Percentiles rank a stretch among this genome's conserved stretches.
phyloP scores from a whole-genome alignment of 2,113 vertebrate genomes.

The Aix galericulata region DNA sequence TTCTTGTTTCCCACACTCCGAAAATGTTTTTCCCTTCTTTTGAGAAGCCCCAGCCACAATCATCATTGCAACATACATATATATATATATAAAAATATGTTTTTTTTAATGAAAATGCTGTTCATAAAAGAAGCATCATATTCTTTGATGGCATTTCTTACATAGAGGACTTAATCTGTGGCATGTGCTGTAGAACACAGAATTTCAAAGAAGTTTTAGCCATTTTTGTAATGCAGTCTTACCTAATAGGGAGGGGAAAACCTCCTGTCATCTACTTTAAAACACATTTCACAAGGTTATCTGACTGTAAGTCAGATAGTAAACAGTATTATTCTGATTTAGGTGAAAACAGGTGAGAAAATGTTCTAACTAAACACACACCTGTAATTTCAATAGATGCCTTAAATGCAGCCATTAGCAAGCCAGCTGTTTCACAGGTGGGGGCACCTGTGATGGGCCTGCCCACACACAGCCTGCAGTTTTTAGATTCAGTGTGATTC shows the following conservation, averaged over 20 bases:
- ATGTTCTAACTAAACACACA: background rate
- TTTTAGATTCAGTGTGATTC: background rate
- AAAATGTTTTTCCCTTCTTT: background rate
- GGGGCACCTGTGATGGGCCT: background rate
- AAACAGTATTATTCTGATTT: background rate
- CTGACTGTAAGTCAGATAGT: background rate
- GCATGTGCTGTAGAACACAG: background rate
- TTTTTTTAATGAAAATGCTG: background rate
- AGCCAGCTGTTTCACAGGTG: background rate
- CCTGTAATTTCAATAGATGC: background rate
- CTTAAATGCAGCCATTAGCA: background rate
- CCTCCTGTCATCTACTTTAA: background rate
- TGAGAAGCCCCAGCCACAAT: background rate
- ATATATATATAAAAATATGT: too few species aligned
- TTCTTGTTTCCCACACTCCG: background rate
- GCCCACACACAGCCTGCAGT: background rate
- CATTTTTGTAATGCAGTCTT: background rate
- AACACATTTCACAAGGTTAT: background rate
- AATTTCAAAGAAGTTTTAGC: background rate
- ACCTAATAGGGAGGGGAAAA: background rate
- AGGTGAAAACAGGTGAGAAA: background rate
- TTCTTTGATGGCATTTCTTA: background rate
- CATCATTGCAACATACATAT: background rate
- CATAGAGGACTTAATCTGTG: fast-evolving
- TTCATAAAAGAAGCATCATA: background rate